Percentiles rank a stretch among this genome's conserved stretches.
These are phyloP conservation scores for Crotophaga sulcirostris DNA, from an alignment of 2,113 vertebrate species.

Conservation along the genomic window DNA sequence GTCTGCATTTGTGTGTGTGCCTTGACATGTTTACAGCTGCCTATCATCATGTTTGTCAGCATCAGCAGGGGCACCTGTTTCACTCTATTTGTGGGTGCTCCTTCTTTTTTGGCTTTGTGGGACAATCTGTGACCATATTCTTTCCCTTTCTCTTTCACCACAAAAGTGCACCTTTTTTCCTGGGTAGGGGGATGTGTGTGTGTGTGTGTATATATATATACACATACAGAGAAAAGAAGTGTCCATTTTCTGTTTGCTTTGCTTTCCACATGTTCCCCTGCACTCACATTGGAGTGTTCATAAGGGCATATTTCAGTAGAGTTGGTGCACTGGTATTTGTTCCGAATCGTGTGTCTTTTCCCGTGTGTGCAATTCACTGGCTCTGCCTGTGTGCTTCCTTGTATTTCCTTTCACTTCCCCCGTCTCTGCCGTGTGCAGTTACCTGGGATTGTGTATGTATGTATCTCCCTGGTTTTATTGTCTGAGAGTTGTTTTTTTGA, in stretches of 20 bases:
- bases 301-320: neutral
- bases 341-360: neutral
- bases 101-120: neutral
- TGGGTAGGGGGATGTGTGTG: neutral
- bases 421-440: neutral
- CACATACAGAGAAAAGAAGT: neutral
- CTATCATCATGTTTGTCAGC: neutral
- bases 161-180: neutral
- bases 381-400: neutral
- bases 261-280: neutral
- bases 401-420: neutral
- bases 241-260: neutral
- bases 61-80: conserved; percentile 24
- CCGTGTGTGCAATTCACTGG: conserved; percentile 22
- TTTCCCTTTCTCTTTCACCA: neutral
- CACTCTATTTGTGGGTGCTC: neutral
- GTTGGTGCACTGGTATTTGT: neutral
- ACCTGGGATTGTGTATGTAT: conserved; percentile 35
- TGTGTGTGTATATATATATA: neutral
- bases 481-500: neutral
- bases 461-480: conserved; percentile 23
- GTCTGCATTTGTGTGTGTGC: neutral
- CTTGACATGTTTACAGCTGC: neutral
- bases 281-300: neutral
- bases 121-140: neutral